Conservation (phyloP, 2,797 vertebrate species). For the Heliangelus exortis region DNA sequence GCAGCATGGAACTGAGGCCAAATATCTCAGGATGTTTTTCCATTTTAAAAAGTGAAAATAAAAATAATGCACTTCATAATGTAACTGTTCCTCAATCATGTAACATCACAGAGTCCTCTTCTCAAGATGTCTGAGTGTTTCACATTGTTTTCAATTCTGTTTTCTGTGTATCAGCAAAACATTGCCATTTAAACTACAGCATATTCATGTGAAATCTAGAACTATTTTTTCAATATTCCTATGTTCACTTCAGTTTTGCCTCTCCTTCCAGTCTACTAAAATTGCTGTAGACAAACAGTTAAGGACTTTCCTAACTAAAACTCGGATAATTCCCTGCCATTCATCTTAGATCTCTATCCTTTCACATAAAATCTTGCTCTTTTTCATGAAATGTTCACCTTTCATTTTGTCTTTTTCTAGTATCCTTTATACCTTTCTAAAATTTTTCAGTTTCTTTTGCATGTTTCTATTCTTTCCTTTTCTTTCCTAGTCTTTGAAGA, state of each 20-base stretch:
- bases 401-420: background rate
- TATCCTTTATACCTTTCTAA: background rate
- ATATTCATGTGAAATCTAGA: background rate
- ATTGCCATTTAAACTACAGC: background rate
- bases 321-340: background rate
- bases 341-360: background rate
- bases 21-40: background rate
- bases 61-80: background rate
- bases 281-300: background rate
- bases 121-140: background rate
- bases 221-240: background rate
- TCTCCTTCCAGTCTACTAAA: background rate
- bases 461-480: background rate
- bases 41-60: background rate
- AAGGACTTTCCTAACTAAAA: background rate
- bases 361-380: background rate
- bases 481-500: background rate
- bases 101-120: background rate
- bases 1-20: background rate
- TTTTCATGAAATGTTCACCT: background rate
- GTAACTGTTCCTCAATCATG: background rate
- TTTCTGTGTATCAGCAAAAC: background rate
- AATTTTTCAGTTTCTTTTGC: background rate
- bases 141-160: background rate
- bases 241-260: background rate